phyloP scores from a whole-genome alignment of 2,113 vertebrate genomes.

The Atlantisia rogersi region DNA sequence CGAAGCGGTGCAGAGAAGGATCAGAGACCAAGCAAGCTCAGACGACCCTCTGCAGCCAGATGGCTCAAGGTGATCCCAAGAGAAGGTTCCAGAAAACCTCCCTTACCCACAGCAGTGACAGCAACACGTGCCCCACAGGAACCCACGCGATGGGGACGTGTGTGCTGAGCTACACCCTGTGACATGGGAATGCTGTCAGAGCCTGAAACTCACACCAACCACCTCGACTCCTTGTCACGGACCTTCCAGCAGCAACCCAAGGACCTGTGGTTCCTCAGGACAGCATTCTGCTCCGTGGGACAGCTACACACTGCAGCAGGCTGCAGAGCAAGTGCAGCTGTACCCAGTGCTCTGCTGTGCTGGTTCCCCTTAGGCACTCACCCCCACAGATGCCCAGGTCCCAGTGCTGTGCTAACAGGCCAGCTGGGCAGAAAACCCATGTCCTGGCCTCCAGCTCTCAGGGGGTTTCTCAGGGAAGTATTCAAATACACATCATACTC shows the following conservation, averaged over 20 bases:
- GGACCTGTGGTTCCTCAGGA: not conserved
- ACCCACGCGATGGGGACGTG: accelerated
- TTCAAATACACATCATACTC: not conserved
- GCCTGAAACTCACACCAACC: not conserved
- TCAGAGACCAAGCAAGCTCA: not conserved
- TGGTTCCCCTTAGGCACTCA: not conserved
- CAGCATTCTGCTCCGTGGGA: not conserved
- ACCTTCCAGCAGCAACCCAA: not conserved
- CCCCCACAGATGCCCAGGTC: not conserved
- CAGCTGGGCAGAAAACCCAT: not conserved
- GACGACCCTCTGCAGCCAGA: not conserved
- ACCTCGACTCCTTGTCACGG: accelerated
- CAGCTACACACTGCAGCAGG: not conserved
- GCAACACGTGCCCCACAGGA: not conserved
- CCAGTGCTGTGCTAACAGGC: no score
- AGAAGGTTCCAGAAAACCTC: not conserved
- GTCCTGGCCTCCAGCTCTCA: not conserved
- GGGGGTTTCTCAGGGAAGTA: not conserved
- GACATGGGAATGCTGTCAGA: not conserved
- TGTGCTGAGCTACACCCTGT: not conserved
- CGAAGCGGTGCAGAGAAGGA: not conserved
- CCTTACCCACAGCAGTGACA: not conserved
- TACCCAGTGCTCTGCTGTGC: no score
- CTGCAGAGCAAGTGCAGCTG: not conserved
- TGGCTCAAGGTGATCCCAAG: not conserved